phyloP scores from a whole-genome alignment of 2,888 invertebrate genomes.

The Tenthredo mesomela region DNA sequence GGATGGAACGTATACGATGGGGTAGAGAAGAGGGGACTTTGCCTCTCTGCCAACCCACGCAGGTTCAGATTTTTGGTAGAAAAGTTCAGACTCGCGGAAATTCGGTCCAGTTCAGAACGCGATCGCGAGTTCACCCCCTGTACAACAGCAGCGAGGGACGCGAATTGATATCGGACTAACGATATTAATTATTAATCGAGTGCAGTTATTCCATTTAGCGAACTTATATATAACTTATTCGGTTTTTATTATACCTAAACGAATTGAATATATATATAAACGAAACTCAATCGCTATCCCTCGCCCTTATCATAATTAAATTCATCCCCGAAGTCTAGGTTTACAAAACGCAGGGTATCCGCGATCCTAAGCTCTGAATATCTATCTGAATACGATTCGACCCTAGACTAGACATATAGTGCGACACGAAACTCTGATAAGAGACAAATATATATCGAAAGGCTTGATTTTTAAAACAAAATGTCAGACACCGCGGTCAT shows the following conservation, averaged over 20 bases:
- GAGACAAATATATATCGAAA: constrained; percentile 57
- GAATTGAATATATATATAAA: not conserved
- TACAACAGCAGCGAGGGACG: constrained; percentile 11
- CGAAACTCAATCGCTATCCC: not conserved
- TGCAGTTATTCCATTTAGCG: not conserved
- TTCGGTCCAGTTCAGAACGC: constrained; percentile 72
- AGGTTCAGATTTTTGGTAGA: constrained; percentile 73
- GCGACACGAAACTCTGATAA: constrained; percentile 63
- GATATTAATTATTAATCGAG: constrained; percentile 56
- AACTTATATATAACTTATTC: too few species aligned
- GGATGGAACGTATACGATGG: constrained; percentile 66
- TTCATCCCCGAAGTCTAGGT: constrained; percentile 56
- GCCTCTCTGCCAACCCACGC: constrained; percentile 73
- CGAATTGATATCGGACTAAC: constrained; percentile 46
- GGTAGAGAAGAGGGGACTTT: constrained; percentile 62
- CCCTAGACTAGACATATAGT: not conserved
- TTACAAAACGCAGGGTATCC: constrained; percentile 18
- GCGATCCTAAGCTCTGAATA: not conserved
- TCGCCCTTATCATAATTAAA: not conserved
- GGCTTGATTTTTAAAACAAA: not conserved
- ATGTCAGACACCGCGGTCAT: constrained; percentile 66
- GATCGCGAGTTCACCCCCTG: constrained; percentile 68
- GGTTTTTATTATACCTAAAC: not conserved
- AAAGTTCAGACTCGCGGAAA: constrained; percentile 73
- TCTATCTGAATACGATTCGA: not conserved